phyloP scores from a whole-genome alignment of 2,113 vertebrate species.

The Chunga burmeisteri region DNA sequence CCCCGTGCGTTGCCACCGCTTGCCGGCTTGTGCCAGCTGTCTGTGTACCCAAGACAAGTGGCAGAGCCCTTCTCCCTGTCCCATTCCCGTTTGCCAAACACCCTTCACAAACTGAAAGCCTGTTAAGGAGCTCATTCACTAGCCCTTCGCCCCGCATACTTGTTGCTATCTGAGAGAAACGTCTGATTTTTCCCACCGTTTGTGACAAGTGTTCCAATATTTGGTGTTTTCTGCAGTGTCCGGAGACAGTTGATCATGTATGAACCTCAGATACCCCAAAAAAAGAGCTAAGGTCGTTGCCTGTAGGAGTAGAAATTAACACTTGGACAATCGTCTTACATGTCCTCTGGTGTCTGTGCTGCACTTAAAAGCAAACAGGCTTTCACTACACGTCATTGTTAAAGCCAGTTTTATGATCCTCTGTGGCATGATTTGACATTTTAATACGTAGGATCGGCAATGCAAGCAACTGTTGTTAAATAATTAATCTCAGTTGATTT shows the following conservation, averaged over 20 bases:
- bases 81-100: not conserved
- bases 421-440: not conserved
- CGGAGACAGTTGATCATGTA: not conserved
- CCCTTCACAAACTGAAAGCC: not conserved
- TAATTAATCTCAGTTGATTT: constrained; percentile 6
- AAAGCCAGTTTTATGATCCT: not conserved
- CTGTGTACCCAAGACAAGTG: not conserved
- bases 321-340: not conserved
- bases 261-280: not conserved
- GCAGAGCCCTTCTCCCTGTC: not conserved
- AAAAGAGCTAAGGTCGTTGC: not conserved
- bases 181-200: not conserved
- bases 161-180: not conserved
- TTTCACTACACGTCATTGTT: not conserved
- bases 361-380: not conserved
- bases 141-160: not conserved
- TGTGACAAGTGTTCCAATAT: not conserved
- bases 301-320: not conserved
- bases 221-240: not conserved
- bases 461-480: not conserved
- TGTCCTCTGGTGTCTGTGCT: not conserved
- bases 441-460: not conserved
- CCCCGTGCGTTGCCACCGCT: not conserved
- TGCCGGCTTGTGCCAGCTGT: not conserved
- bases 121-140: not conserved